Conservation (phyloP, 2,113 vertebrate species). For the Camelus bactrianus region DNA sequence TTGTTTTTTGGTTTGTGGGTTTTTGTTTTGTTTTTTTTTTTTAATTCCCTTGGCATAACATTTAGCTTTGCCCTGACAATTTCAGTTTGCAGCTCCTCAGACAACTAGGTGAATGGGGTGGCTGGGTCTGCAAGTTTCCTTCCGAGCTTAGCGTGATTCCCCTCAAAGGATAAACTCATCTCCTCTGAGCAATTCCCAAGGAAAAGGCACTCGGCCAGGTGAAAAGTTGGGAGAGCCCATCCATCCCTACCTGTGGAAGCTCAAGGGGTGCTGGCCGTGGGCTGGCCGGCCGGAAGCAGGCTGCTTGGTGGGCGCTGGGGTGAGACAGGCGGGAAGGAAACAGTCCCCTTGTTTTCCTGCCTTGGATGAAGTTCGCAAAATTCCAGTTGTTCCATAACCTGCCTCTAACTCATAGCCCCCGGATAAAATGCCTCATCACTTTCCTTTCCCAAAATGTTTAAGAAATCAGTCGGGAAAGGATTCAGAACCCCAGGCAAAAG, state of each 20-base stretch:
- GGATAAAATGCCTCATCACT: not conserved
- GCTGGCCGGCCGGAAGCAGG: accelerated
- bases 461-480: not conserved
- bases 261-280: not conserved
- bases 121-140: not conserved
- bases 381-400: not conserved
- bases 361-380: not conserved
- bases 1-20: not conserved
- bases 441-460: not conserved
- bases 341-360: constrained; percentile 13
- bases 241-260: too few relatives aligned
- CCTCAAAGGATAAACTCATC: not conserved
- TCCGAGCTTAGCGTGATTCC: not conserved
- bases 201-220: not conserved
- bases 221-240: not conserved
- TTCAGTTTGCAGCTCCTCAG: not conserved
- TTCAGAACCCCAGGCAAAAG: not conserved
- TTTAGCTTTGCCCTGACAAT: not conserved
- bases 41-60: too few relatives aligned
- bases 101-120: not conserved
- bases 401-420: not conserved
- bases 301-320: not conserved
- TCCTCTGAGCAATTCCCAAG: not conserved
- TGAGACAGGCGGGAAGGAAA: not conserved
- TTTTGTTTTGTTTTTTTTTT: not conserved